phyloP scores from a whole-genome alignment of 1,140 invertebrate species.

The Drosophila sechellia region DNA sequence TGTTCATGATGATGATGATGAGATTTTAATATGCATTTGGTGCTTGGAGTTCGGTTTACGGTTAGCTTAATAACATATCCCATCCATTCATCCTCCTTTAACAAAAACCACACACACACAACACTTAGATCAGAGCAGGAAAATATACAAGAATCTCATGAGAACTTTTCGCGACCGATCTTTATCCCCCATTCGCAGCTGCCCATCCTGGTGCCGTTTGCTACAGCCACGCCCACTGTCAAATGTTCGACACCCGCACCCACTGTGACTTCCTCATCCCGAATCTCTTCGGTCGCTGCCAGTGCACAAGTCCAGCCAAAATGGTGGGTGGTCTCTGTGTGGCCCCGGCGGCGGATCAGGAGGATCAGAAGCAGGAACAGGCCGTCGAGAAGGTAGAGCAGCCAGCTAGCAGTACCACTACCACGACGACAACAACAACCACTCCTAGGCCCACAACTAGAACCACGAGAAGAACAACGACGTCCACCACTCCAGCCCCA shows the following conservation, averaged over 20 bases:
- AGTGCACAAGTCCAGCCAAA: slow-evolving; percentile 89
- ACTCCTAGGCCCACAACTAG: slow-evolving; percentile 35
- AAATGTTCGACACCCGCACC: slow-evolving; percentile 91
- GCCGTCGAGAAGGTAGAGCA: slow-evolving; percentile 79
- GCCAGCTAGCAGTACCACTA: slow-evolving; percentile 72
- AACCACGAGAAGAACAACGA: slow-evolving; percentile 37
- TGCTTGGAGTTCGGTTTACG: slow-evolving; percentile 71
- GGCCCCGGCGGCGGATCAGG: slow-evolving; percentile 48
- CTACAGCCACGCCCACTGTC: slow-evolving; percentile 94
- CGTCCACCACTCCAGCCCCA: slow-evolving; percentile 34
- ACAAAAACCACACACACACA: slow-evolving; percentile 11
- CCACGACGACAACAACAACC: slow-evolving; percentile 52
- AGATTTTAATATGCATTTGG: slow-evolving; percentile 80
- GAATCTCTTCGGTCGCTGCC: slow-evolving; percentile 94
- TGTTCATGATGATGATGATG: slow-evolving; percentile 75
- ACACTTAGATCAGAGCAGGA: slow-evolving; percentile 31
- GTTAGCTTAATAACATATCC: slow-evolving; percentile 70
- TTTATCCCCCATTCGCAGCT: slow-evolving; percentile 86
- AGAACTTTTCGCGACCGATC: slow-evolving; percentile 38
- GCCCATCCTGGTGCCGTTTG: slow-evolving; percentile 94
- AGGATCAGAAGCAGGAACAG: slow-evolving; percentile 25
- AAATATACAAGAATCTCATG: slow-evolving; percentile 39
- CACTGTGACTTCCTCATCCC: slow-evolving; percentile 95
- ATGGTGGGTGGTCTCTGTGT: slow-evolving; percentile 88
- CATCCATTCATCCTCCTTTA: slow-evolving; percentile 1